Percentiles rank a stretch among this genome's conserved stretches.
Conservation (phyloP, 2,113 vertebrate genomes). For the Ciconia boyciana region DNA sequence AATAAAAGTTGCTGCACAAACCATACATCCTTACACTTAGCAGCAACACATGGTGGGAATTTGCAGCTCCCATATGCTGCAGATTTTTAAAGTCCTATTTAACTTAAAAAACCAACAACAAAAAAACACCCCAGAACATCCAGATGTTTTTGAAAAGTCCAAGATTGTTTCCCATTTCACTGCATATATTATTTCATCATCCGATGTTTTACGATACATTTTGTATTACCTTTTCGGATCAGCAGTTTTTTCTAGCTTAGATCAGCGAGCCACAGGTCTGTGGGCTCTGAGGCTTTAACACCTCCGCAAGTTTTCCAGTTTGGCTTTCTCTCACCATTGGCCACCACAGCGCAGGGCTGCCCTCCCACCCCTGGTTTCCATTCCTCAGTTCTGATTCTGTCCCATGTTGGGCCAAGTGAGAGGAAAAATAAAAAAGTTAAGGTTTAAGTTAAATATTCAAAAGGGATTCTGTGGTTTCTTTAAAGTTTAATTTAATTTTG, state of each 20-base stretch:
- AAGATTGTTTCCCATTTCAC: background rate
- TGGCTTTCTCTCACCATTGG: background rate
- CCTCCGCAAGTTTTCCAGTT: background rate
- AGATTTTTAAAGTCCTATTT: background rate
- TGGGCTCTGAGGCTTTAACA: background rate
- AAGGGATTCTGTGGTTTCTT: background rate
- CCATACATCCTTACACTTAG: background rate
- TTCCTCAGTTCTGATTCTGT: background rate
- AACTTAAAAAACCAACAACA: background rate
- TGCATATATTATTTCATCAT: background rate
- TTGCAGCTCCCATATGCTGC: background rate
- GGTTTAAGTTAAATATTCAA: background rate
- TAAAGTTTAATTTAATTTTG: constrained; percentile 20
- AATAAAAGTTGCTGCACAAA: background rate
- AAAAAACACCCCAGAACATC: background rate
- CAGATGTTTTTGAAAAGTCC: background rate
- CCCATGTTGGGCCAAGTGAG: background rate
- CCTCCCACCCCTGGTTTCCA: background rate
- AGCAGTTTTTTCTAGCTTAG: background rate
- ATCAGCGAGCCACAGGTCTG: background rate
- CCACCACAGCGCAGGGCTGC: background rate
- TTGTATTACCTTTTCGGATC: background rate
- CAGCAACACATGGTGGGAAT: background rate
- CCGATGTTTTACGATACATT: background rate
- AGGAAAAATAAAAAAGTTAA: background rate